These are phyloP conservation scores for Ginglymostoma cirratum DNA, from an alignment of 2,113 vertebrate genomes.

Conservation along the genomic window DNA sequence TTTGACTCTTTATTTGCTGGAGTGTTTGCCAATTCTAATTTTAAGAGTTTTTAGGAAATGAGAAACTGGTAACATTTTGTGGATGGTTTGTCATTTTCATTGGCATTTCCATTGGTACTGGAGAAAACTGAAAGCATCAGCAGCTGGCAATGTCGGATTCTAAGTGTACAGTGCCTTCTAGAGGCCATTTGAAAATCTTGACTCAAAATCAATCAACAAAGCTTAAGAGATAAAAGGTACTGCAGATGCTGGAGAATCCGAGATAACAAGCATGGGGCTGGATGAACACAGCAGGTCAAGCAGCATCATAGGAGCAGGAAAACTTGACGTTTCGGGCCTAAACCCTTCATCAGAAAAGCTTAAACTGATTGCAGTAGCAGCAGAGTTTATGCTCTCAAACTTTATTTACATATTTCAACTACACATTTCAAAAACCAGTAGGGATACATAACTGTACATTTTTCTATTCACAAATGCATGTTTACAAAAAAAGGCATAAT, in stretches of 20 bases:
- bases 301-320: no score
- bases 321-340: no score
- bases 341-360: no score
- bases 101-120: background rate
- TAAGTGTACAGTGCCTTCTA: conserved; percentile 6
- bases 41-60: background rate
- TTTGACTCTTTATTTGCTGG: background rate
- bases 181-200: background rate
- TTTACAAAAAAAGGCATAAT: background rate
- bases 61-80: background rate
- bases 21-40: background rate
- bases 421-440: background rate
- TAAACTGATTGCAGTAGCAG: background rate
- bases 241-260: no score
- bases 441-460: background rate
- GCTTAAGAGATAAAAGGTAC: no score
- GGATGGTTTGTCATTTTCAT: background rate
- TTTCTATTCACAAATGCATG: background rate
- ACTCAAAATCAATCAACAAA: background rate
- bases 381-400: background rate
- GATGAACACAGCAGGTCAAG: no score
- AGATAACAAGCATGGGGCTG: no score
- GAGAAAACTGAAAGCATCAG: background rate
- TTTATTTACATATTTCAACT: background rate
- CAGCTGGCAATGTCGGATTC: background rate